Percentiles rank a stretch among this genome's conserved stretches.
Evolutionary conservation across 1,140 invertebrate species (phyloP).

Genomic region (Sinella curviseta): DNA sequence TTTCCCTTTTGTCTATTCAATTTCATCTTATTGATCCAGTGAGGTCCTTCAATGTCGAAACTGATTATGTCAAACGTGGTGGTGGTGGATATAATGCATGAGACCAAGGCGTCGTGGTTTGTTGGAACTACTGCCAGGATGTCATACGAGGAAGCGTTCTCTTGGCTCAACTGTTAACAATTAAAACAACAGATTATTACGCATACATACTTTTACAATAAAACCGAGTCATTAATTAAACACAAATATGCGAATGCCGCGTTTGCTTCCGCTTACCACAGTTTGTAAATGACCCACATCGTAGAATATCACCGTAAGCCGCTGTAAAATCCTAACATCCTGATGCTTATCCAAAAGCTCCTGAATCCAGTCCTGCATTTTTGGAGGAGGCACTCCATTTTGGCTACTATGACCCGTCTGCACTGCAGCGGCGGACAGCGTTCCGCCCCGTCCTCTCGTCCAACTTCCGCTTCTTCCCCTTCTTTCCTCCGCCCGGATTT

Average conservation of each 20-base stretch:
- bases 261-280: slow-evolving; percentile 26
- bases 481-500: slow-evolving; percentile 19
- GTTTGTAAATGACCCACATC: slow-evolving; percentile 40
- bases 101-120: slow-evolving; percentile 39
- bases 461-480: slow-evolving; percentile 45
- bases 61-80: slow-evolving; percentile 42
- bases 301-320: slow-evolving; percentile 42
- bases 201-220: background rate
- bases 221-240: too few species aligned
- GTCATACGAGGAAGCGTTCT: slow-evolving; percentile 33
- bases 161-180: slow-evolving; percentile 35
- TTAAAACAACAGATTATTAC: background rate
- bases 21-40: slow-evolving; percentile 46
- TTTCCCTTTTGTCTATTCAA: slow-evolving; percentile 41
- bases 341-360: slow-evolving; percentile 16
- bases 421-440: slow-evolving; percentile 28
- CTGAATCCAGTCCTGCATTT: slow-evolving; percentile 31
- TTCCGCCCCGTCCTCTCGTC: slow-evolving; percentile 41
- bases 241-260: too few species aligned
- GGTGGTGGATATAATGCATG: slow-evolving; percentile 36
- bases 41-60: slow-evolving; percentile 46
- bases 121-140: slow-evolving; percentile 44
- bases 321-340: slow-evolving; percentile 36
- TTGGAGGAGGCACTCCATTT: slow-evolving; percentile 19
- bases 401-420: background rate